phyloP scores from a whole-genome alignment of 2,113 vertebrate species.

The Cettia cetti region DNA sequence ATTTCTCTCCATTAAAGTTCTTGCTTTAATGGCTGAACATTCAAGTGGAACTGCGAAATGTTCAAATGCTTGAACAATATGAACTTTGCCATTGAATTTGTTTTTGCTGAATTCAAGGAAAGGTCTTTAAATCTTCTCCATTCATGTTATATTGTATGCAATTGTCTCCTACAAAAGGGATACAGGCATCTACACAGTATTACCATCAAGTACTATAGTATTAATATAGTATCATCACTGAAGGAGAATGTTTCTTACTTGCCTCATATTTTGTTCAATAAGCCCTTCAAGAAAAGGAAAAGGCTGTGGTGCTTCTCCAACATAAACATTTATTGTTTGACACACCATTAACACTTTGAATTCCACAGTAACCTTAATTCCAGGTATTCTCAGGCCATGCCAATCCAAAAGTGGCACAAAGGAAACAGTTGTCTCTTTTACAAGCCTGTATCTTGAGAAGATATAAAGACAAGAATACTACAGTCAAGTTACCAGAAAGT shows the following conservation, averaged over 20 bases:
- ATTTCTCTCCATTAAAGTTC: not conserved
- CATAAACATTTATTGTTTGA: not conserved
- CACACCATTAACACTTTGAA: not conserved
- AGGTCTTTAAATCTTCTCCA: not conserved
- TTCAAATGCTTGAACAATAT: not conserved
- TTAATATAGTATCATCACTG: not conserved
- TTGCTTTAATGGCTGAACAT: not conserved
- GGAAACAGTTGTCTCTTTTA: not conserved
- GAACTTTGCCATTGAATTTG: not conserved
- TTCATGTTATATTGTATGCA: rapidly evolving
- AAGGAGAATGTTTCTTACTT: not conserved
- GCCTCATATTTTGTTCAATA: not conserved
- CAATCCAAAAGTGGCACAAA: not conserved
- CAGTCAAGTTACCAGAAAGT: not conserved
- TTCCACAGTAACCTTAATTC: not conserved
- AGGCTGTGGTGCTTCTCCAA: not conserved
- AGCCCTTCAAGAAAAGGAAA: not conserved
- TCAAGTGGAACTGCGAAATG: not conserved
- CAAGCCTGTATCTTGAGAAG: not conserved
- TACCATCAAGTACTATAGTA: not conserved
- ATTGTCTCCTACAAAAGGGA: not conserved
- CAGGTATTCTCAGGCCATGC: not conserved
- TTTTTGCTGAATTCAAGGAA: not conserved
- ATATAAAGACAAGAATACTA: not conserved
- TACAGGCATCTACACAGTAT: rapidly evolving